These are phyloP conservation scores for Andrena cerasifolii DNA, from an alignment of 1,140 invertebrate genomes.

Conservation along the genomic window DNA sequence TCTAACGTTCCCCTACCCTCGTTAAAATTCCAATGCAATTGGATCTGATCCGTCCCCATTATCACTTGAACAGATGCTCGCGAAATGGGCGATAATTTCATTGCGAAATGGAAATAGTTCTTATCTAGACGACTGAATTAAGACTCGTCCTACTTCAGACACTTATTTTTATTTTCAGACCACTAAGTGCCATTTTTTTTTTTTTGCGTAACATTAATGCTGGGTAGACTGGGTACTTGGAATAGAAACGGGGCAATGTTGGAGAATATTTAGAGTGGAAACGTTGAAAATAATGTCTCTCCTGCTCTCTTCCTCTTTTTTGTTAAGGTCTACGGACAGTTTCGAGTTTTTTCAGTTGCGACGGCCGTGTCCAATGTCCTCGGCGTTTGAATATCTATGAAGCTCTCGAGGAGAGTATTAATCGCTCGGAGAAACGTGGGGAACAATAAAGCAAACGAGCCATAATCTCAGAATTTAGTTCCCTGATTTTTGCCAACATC, in stretches of 20 bases:
- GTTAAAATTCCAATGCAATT: background rate
- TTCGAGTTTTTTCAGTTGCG: too few species aligned
- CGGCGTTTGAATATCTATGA: background rate
- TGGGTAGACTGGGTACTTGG: too few species aligned
- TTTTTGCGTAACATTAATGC: too few species aligned
- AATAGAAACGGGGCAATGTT: background rate
- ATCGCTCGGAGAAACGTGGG: too few species aligned
- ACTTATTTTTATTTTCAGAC: constrained; percentile 16
- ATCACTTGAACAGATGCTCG: background rate
- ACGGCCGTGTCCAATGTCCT: background rate
- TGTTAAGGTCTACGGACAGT: too few species aligned
- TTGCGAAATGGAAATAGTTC: background rate
- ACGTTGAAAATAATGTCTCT: background rate
- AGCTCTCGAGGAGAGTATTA: too few species aligned
- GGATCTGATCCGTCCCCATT: too few species aligned
- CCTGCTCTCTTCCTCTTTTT: too few species aligned
- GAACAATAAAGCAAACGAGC: background rate
- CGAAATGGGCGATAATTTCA: background rate
- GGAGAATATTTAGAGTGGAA: background rate
- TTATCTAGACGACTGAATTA: background rate
- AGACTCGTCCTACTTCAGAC: background rate
- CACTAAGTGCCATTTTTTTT: constrained; percentile 8
- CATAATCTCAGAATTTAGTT: constrained; percentile 18
- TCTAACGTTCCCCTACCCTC: background rate
- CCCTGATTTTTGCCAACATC: constrained; percentile 28